Evolutionary conservation across 2,797 vertebrate genomes (phyloP).

Genomic region (Hippoglossus hippoglossus): DNA sequence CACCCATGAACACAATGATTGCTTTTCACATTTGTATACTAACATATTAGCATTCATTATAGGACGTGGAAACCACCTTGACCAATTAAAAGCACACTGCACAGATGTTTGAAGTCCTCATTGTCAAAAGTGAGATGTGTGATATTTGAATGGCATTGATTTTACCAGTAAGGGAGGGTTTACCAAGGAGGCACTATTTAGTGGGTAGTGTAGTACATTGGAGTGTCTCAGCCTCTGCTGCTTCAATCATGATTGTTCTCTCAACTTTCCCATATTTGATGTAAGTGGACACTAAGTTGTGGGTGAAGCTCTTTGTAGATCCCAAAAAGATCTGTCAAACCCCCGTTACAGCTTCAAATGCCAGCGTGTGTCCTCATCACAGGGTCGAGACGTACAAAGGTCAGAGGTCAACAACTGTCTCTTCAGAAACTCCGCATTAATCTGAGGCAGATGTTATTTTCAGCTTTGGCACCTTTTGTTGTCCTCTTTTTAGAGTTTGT

Average conservation of each 20-base stretch:
- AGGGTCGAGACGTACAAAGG: neutral
- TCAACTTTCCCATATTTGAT: neutral
- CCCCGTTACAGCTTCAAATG: neutral
- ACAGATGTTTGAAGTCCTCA: no score
- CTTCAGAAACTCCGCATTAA: neutral
- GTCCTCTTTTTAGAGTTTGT: neutral
- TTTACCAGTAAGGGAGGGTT: no score
- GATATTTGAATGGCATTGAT: no score
- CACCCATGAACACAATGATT: no score
- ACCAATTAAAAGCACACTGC: no score
- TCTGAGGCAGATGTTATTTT: slow-evolving; percentile 11
- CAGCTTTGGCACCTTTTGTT: neutral
- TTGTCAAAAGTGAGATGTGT: no score
- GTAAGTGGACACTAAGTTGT: neutral
- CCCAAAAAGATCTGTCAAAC: neutral
- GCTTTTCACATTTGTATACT: no score
- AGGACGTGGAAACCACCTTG: no score
- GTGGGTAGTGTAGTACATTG: neutral
- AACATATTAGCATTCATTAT: no score
- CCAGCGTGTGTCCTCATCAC: neutral
- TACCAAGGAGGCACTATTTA: no score
- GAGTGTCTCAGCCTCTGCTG: neutral
- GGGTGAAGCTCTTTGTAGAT: no score
- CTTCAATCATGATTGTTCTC: neutral
- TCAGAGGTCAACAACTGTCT: slow-evolving; percentile 36